Evolutionary conservation across 2,888 invertebrate genomes (phyloP).

Genomic region (Alsophila aescularia): DNA sequence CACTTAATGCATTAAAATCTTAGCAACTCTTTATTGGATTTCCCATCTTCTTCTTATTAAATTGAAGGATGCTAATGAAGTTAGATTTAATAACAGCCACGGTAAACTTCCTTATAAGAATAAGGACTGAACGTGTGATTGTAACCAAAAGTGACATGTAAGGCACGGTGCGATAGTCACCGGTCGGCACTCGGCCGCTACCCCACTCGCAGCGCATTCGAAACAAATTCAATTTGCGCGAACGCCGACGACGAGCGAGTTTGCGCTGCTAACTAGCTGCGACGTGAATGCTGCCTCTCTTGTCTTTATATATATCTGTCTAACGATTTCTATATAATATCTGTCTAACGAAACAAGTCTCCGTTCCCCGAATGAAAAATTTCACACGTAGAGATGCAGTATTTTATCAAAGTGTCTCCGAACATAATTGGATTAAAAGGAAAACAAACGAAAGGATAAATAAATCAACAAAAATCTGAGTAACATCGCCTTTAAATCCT

Average conservation of each 20-base stretch:
- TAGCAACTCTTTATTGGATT: no score
- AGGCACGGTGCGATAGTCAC: conserved; percentile 40
- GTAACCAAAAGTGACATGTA: conserved; percentile 30
- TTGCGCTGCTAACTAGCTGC: conserved; percentile 80
- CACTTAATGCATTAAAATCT: no score
- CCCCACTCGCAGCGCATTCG: conserved; percentile 58
- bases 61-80: no score
- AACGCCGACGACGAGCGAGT: conserved; percentile 76
- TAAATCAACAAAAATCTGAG: conserved; percentile 36
- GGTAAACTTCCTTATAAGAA: not conserved
- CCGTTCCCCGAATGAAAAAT: not conserved
- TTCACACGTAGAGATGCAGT: not conserved
- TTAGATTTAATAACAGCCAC: no score
- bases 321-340: conserved; percentile 46
- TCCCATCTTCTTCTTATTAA: no score
- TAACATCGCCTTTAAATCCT: conserved; percentile 47
- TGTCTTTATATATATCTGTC: conserved; percentile 67
- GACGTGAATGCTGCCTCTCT: conserved; percentile 72
- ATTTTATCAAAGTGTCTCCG: not conserved
- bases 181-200: conserved; percentile 37
- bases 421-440: not conserved
- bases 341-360: not conserved
- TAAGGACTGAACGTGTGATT: conserved; percentile 1
- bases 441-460: conserved; percentile 22
- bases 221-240: conserved; percentile 81